A percentile compares a stretch with the other conserved stretches of the same genome.
Conservation (phyloP, 1,140 invertebrate genomes). For the Steinernema feltiae region DNA sequence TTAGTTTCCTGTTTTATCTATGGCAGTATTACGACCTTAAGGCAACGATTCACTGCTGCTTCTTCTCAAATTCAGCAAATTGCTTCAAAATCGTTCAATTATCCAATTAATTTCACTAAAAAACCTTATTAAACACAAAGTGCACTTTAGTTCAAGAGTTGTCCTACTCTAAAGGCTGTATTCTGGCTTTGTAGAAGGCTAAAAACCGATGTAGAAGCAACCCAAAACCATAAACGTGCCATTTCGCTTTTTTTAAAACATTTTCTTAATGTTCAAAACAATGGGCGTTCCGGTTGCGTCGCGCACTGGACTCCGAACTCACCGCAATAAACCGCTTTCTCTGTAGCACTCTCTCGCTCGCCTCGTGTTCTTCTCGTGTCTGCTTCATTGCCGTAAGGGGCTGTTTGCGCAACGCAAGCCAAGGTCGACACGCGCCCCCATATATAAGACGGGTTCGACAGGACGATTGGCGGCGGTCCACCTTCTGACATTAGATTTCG, state of each 20-base stretch:
- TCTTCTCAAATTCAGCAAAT: too few relatives aligned
- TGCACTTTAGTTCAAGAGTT: too few relatives aligned
- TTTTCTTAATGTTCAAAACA: constrained; percentile 3
- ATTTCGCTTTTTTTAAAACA: neutral
- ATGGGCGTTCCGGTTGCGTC: neutral
- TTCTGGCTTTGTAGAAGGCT: too few relatives aligned
- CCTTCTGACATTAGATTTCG: neutral
- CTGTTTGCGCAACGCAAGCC: constrained; percentile 7
- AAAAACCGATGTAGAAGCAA: too few relatives aligned
- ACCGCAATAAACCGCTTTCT: constrained; percentile 11
- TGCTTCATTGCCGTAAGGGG: neutral
- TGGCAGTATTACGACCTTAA: too few relatives aligned
- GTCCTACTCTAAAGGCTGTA: too few relatives aligned
- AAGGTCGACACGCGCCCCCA: constrained; percentile 9
- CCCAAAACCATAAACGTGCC: neutral
- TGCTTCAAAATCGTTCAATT: too few relatives aligned
- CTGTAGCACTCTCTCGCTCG: neutral
- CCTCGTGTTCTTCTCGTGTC: neutral
- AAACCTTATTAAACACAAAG: too few relatives aligned
- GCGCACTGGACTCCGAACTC: neutral
- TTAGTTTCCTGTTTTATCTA: too few relatives aligned
- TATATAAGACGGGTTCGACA: neutral
- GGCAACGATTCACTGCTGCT: too few relatives aligned
- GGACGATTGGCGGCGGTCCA: constrained; percentile 2
- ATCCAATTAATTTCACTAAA: too few relatives aligned